phyloP scores from a whole-genome alignment of 1,140 invertebrate species.

The Drosophila oshimai region DNA sequence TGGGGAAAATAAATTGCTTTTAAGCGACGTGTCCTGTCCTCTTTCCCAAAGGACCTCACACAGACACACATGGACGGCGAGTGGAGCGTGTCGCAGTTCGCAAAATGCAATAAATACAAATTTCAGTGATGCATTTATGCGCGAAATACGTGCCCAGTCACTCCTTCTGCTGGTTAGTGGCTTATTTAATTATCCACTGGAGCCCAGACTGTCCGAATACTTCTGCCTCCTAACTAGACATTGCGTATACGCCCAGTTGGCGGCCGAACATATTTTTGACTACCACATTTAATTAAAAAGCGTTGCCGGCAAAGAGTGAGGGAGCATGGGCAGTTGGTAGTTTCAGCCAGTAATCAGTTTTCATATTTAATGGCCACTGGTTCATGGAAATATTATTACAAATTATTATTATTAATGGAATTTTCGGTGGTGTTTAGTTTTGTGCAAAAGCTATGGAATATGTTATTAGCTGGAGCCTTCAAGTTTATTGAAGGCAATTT shows the following conservation, averaged over 20 bases:
- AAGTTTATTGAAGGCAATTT: slow-evolving; percentile 46
- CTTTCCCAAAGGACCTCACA: slow-evolving; percentile 14
- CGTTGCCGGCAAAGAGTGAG: neutral
- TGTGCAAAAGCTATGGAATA: slow-evolving; percentile 61
- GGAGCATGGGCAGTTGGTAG: neutral
- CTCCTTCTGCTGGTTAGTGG: neutral
- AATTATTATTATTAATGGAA: slow-evolving; percentile 70
- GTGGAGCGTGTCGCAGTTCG: slow-evolving; percentile 34
- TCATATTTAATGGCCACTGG: slow-evolving; percentile 35
- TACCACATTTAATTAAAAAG: slow-evolving; percentile 26
- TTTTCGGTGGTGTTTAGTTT: slow-evolving; percentile 57
- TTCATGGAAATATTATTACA: slow-evolving; percentile 63
- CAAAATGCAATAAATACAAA: slow-evolving; percentile 66
- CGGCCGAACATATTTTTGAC: slow-evolving; percentile 19
- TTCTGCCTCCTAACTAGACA: slow-evolving; percentile 13
- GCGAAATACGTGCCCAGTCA: slow-evolving; percentile 35
- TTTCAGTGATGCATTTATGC: slow-evolving; percentile 54
- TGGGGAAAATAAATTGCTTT: slow-evolving; percentile 68
- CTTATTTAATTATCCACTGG: slow-evolving; percentile 40
- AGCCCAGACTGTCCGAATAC: slow-evolving; percentile 2
- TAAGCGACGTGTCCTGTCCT: slow-evolving; percentile 33
- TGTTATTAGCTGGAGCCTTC: slow-evolving; percentile 59
- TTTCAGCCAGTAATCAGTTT: neutral
- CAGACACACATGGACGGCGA: neutral
- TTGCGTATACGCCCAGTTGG: slow-evolving; percentile 31